Base-by-base conservation (phyloP, 2,797 vertebrate species). In the Phrynocephalus guinanensis region DNA sequence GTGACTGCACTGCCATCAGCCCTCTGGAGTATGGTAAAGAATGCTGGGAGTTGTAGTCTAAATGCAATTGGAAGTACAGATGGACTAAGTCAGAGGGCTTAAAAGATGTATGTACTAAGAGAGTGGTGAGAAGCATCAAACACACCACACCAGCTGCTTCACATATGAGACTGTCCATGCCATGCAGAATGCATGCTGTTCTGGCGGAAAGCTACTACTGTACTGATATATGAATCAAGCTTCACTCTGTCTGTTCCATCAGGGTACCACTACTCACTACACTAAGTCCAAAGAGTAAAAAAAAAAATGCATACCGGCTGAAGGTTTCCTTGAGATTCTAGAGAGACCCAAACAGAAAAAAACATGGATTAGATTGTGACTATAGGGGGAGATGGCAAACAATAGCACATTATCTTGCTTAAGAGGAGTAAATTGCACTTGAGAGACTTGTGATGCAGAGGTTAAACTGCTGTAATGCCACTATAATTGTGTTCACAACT, bases 221-320 rank as follows among this genome's bases (percentile, higher is more conserved):
- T 70, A 18, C 20, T 1, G 44, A 30, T 30, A 3, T 83, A 20
- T 56, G 22, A 83, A 84, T 52, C 3, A 60, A 22, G 50, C 24
- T 56, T 68, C 52, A 85, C 20, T 86, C 71, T 24, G 6, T 73
- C 63, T 56, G 26, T 86, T 33, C 24, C 16, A 85, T 13, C 60
- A 85, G 8, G 16, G 3, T 22, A 75, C 5, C 22, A 44, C 8
- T 28, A 38, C 13, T 9, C 20, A 67, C 24, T 83, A 70, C 30
- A 20, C 10, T 33, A 63, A 63, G 1, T 48, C 26, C 56, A 30
- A 60, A 70, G 24, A 24, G 33, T n/a, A 77, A 70, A 7, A 83
- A 83, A 71, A 7, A 83, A 83, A 71, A 60, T n/a, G 24, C 86
- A 52, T 87, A 87, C 86, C 81, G 24, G 86, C n/a, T 83, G 38